Percentiles rank a stretch among this genome's conserved stretches.
Evolutionary conservation across 2,113 vertebrate species (phyloP).

Genomic region (Anguilla japonica): DNA sequence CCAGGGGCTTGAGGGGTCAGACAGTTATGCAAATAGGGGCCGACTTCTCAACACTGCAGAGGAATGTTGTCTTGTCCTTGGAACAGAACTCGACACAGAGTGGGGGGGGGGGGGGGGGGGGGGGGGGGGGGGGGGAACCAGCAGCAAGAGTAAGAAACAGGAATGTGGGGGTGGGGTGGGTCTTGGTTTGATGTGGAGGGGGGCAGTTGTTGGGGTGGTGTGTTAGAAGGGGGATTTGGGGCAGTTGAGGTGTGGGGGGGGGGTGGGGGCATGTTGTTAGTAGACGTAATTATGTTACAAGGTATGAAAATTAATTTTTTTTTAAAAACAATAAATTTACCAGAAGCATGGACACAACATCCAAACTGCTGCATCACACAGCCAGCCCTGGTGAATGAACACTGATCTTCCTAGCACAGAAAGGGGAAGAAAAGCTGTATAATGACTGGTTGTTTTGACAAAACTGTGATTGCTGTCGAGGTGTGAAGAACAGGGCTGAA

Average conservation of each 20-base stretch:
- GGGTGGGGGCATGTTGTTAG: too few relatives aligned
- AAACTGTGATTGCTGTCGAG: slow-evolving; percentile 38
- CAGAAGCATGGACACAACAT: neutral
- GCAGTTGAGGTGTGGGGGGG: too few relatives aligned
- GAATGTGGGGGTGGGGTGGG: too few relatives aligned
- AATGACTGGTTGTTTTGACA: slow-evolving; percentile 47
- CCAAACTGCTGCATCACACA: neutral
- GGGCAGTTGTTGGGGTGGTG: too few relatives aligned
- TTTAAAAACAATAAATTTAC: neutral
- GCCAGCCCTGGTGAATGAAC: too few relatives aligned
- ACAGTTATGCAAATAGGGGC: neutral
- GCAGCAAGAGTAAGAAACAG: neutral
- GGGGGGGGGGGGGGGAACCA: too few relatives aligned
- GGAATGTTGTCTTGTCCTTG: neutral
- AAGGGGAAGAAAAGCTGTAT: slow-evolving; percentile 52
- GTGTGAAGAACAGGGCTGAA: slow-evolving; percentile 36
- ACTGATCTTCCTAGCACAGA: neutral
- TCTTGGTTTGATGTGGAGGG: too few relatives aligned
- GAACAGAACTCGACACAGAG: neutral
- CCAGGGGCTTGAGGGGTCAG: neutral
- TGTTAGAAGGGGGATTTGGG: too few relatives aligned
- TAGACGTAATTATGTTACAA: too few relatives aligned
- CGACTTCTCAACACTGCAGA: neutral
- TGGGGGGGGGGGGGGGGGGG: too few relatives aligned
- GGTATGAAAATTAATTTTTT: too few relatives aligned